Base-by-base conservation (phyloP, 2,797 vertebrate genomes). In the Coilia nasus region DNA sequence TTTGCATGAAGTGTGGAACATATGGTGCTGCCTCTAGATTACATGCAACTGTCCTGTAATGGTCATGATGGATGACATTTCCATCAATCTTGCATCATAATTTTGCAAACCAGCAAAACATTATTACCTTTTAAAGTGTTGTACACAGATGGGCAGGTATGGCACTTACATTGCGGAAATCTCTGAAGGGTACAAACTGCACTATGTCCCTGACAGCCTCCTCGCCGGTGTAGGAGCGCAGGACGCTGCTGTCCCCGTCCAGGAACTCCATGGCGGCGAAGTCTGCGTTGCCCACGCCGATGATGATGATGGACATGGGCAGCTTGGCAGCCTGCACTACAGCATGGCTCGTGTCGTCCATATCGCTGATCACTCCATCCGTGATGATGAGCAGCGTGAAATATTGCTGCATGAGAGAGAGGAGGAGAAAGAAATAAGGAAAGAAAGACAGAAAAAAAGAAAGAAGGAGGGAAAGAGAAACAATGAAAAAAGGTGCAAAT, bases 281-380 rank as follows among this genome's bases (percentile, higher is more conserved):
- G 94, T 99, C 98, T 0, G 98, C 98, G 0, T 99, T 99, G 87
- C 98, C 98, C 81, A 99, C 98, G 0, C 98, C 98, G 0, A 99
- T 97, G 31, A 99, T 99, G 91, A 99, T 99, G 91, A 99, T 97
- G 89, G 98, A 99, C 98, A 99, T 99, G 90, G 98, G 98, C 87
- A 99, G 93, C 93, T 97, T 98, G 83, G 98, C 97, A 0, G 98
- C 98, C 93, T 99, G 96, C 0, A 99, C 98, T 64, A 99, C 96
- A 0, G 98, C 97, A 0, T 99, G 94, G 0, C 98, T 93, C 0
- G 98, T 99, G 95, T 99, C 98, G 0, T 99, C 98, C 98, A 99
- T 99, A 92, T 99, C 98, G 0, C 98, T 99, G 94, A 99, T 99
- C 91, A 99, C 98, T 0, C 98, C 98, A 0, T 99, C 98, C 0